Conservation (phyloP, 2,888 invertebrate species). For the Ophraella communa region DNA sequence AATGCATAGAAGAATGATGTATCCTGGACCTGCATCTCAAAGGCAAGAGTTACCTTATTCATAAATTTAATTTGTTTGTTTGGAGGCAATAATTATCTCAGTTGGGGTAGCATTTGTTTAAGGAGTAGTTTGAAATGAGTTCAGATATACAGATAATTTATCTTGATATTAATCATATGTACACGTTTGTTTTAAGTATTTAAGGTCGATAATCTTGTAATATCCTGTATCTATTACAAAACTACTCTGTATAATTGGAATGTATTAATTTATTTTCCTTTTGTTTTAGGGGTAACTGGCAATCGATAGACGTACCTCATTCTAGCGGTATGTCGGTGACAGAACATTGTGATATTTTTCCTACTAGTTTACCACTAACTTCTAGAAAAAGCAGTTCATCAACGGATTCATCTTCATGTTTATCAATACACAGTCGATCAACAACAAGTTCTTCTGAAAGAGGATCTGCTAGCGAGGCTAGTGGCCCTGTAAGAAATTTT, state of each 20-base stretch:
- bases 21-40: conserved; percentile 54
- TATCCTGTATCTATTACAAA: too few species aligned
- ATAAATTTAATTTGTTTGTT: background rate
- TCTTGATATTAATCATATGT: too few species aligned
- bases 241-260: too few species aligned
- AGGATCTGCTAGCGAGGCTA: conserved; percentile 60
- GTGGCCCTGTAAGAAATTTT: conserved; percentile 55
- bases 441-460: conserved; percentile 61
- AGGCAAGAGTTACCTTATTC: conserved; percentile 43
- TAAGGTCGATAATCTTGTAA: too few species aligned
- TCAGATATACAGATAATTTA: too few species aligned
- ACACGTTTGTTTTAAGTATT: too few species aligned
- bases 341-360: conserved; percentile 59
- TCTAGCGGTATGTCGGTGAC: conserved; percentile 56
- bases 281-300: conserved; percentile 57
- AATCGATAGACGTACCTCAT: conserved; percentile 57
- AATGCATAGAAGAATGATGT: conserved; percentile 56
- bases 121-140: too few species aligned
- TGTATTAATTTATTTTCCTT: too few species aligned
- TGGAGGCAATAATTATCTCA: too few species aligned
- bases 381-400: conserved; percentile 69
- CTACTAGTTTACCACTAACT: conserved; percentile 60
- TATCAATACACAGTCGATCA: conserved; percentile 66
- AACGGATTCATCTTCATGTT: conserved; percentile 65
- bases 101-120: too few species aligned